Base-by-base conservation (phyloP, 2,797 vertebrate species). In the Acestrorhynchus altus region DNA sequence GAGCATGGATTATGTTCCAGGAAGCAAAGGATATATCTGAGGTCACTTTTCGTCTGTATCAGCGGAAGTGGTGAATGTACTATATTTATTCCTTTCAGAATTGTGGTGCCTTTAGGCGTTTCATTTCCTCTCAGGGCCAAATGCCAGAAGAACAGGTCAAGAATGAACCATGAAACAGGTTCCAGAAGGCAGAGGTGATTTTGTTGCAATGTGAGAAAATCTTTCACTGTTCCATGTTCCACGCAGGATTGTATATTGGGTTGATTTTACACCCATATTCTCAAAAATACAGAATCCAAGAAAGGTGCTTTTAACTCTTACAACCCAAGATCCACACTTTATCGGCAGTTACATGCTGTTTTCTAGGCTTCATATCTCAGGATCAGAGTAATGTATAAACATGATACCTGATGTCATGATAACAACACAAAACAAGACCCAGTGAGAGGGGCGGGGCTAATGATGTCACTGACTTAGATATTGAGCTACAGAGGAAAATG, bases 21-120 rank as follows among this genome's bases (percentile, higher is more conserved):
- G 76, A 87, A 86, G 77, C 8, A 15, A 73, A 79, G 76, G 81
- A 81, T 83, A 13, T 83, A 63, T 49, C 0, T 24, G 63, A 72
- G 84, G 76, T 86, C 77, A 83, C 70, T 24, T 51, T 74, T 84
- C 74, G 86, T 79, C 77, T 80, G 66, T 74, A 69, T 60, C 60
- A 10, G 20, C 74, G 51, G 61, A 72, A 67, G 56, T 61, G 52
- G 54, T 77, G 77, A 67, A 49, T 12, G 11, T 46, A 46, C 2
- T 24, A 24, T 46, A 71, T 80, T 76, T 73, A 51, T 57, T 39
- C 20, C 42, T 16, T 16, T 44, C 3, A 1, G 54, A 26, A 22
- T 6, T 65, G 47, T 28, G 22, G 39, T 13, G 59, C 54, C 26
- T 68, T 73, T 67, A 40, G 20, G 44, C 18, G 46, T 61, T 56